phyloP scores from a whole-genome alignment of 2,797 vertebrate species.

The Hyperoplus lanceolatus region DNA sequence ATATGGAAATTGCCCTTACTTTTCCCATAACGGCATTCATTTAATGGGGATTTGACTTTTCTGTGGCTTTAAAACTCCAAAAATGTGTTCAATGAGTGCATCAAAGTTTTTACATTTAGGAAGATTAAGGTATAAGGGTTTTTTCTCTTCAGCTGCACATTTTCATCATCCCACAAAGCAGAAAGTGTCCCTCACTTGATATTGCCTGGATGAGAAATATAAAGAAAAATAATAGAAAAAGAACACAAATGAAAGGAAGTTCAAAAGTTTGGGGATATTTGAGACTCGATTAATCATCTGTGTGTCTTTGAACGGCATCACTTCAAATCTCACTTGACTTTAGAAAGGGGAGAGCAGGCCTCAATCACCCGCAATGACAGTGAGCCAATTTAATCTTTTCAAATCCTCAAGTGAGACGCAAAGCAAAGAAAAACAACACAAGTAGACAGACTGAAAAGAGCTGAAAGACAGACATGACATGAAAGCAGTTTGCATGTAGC shows the following conservation, averaged over 20 bases:
- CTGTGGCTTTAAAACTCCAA: constrained; percentile 1
- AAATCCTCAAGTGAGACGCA: not conserved
- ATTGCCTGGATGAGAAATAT: not conserved
- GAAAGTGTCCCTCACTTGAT: not conserved
- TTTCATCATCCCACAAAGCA: not conserved
- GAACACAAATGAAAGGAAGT: not conserved
- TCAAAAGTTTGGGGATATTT: not conserved
- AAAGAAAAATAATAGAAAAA: constrained; percentile 6
- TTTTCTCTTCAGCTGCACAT: not conserved
- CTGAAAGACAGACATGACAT: not conserved
- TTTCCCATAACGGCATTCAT: not conserved
- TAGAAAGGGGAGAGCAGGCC: not conserved
- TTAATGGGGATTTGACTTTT: not conserved
- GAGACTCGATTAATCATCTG: constrained; percentile 13
- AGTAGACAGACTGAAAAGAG: not conserved
- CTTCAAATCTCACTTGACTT: constrained; percentile 7
- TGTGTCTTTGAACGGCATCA: not conserved
- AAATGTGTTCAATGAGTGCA: not conserved
- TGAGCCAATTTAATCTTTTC: constrained; percentile 9
- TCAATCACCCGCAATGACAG: constrained; percentile 20
- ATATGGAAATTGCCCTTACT: not conserved
- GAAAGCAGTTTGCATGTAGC: not conserved
- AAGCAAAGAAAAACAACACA: constrained; percentile 2
- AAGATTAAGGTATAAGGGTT: not conserved
- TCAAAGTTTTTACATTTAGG: not conserved